phyloP scores from a whole-genome alignment of 2,113 vertebrate species.

The Lanius ludovicianus region DNA sequence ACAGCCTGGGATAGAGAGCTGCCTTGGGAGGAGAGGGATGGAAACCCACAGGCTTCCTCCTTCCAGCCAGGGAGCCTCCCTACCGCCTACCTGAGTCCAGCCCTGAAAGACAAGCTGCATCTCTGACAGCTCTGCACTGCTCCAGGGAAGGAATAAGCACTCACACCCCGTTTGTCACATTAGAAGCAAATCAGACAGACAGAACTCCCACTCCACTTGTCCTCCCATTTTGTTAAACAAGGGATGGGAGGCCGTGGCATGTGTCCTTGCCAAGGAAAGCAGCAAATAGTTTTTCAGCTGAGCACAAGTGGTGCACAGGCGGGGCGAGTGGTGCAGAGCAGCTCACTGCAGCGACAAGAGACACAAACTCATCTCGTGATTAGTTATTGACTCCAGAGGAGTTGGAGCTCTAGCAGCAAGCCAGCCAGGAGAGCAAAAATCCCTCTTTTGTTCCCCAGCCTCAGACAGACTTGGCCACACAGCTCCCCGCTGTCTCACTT shows the following conservation, averaged over 20 bases:
- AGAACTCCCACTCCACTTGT: not conserved
- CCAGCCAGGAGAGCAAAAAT: slow-evolving; percentile 37
- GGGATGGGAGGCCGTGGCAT: not conserved
- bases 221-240: slow-evolving; percentile 8
- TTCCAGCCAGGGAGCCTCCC: not conserved
- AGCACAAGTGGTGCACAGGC: not conserved
- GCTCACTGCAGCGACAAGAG: not conserved
- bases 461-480: slow-evolving; percentile 36
- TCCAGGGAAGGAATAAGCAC: not conserved
- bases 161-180: slow-evolving; percentile 8
- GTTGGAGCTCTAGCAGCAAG: not conserved
- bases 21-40: not conserved
- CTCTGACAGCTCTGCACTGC: not conserved
- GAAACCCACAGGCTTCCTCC: not conserved
- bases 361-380: not conserved
- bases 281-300: not conserved
- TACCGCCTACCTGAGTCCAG: not conserved
- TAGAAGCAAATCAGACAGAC: slow-evolving; percentile 43
- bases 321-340: not conserved
- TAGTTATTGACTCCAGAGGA: slow-evolving; percentile 47
- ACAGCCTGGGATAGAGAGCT: not conserved
- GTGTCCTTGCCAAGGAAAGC: not conserved
- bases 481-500: not conserved
- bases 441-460: slow-evolving; percentile 55
- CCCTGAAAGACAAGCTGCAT: not conserved